phyloP scores from a whole-genome alignment of 1,140 invertebrate genomes.

The Chrysoperla carnea region DNA sequence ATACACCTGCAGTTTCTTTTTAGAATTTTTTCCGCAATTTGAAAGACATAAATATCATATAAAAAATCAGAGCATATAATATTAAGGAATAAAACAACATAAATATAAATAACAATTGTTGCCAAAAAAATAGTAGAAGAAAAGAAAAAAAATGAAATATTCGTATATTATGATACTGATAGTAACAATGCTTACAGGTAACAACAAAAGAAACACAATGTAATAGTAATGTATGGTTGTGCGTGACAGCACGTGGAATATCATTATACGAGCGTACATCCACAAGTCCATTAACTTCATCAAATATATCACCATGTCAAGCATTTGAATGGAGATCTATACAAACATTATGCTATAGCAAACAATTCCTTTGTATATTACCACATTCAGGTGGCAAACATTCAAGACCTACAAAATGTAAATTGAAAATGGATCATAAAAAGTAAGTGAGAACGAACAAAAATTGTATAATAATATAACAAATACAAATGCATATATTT shows the following conservation, averaged over 20 bases:
- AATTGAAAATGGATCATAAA: slow-evolving; percentile 51
- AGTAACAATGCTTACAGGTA: slow-evolving; percentile 12
- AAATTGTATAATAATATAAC: no score
- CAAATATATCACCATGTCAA: slow-evolving; percentile 15
- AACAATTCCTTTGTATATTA: slow-evolving; percentile 45
- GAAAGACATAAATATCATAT: no score
- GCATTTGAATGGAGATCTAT: slow-evolving; percentile 44
- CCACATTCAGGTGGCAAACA: slow-evolving; percentile 31
- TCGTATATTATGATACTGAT: no score
- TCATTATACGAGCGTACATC: slow-evolving; percentile 30
- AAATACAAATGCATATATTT: no score
- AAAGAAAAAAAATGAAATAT: no score
- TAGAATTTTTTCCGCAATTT: no score
- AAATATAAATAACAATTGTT: not conserved
- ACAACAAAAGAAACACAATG: slow-evolving; percentile 26
- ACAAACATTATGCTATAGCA: slow-evolving; percentile 55
- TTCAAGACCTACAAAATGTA: slow-evolving; percentile 48
- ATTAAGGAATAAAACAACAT: no score
- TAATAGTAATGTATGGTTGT: slow-evolving; percentile 31
- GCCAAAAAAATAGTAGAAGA: not conserved
- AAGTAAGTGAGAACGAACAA: slow-evolving; percentile 29
- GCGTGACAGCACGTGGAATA: slow-evolving; percentile 34
- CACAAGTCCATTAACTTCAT: slow-evolving; percentile 9
- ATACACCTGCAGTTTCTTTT: no score
- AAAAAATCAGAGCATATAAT: no score